Base-by-base conservation (phyloP, 2,113 vertebrate species). In the Pterocles orientalis region DNA sequence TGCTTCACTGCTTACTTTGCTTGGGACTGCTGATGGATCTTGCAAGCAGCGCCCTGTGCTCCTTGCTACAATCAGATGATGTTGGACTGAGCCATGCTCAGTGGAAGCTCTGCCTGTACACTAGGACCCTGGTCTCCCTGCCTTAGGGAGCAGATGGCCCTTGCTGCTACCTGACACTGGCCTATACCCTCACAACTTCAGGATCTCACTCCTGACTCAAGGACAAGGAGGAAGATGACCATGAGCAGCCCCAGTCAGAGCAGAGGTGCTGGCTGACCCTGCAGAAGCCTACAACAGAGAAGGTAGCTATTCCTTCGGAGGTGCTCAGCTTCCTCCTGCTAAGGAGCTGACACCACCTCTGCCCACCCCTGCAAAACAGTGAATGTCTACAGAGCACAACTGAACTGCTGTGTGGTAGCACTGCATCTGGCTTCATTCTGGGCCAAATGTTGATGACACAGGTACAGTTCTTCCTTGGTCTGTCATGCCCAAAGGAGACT, bases 361-460 rank as follows among this genome's bases (percentile, higher is more conserved):
- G 51, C 31, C 41, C 48, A 24, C 2, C 65, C 14, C 39, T 31
- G 26, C 0, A 8, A 6, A 14, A 28, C 1, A 8, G 31, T 17
- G 4, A 41, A 15, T 0, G 15, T 26, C 72, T 60, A 23, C 29
- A 51, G 31, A 39, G 41, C 45, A 19, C 14, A 41, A 12, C 24
- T 5, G 1, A 17, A 6, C 34, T 34, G 11, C 53, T 48, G 79
- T n/a, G 43, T 33, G 25, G 19, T 34, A 26, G 14, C 28, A 48
- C 39, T 6, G 17, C 24, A 10, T 6, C 13, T 6, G 4, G 28
- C 66, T 56, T 60, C 36, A 6, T 10, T 12, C 41, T 33, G 11
- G 29, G 45, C 65, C 3, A 16, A 3, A n/a, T 0, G 25, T 34
- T 6, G 7, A 56, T 34, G 56, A 4, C 1, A 9, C 33, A 13